Base-by-base conservation (phyloP, 2,113 vertebrate genomes). In the Pipa parva region DNA sequence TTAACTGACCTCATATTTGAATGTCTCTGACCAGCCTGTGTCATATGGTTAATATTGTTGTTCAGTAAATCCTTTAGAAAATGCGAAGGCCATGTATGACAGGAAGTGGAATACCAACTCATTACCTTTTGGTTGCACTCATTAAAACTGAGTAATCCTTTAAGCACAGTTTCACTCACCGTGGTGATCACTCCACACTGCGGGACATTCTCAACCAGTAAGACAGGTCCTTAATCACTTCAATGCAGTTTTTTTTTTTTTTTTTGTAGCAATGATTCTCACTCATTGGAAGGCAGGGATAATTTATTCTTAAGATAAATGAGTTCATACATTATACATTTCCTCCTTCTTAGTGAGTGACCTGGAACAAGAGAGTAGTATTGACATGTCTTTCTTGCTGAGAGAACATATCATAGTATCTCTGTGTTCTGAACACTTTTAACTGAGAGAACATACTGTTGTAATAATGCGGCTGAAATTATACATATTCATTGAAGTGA, bases 401-500 rank as follows among this genome's bases (percentile, higher is more conserved):
- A 10, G 17, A 31, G 28, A 13, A 36, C 31, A 4, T 49, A 5
- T 49, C 18, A 24, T 21, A 22, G 20, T 22, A 49, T 49, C 18
- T 49, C 46, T 49, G 21, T 49, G 46, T 22, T 22, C 9, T 24
- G 7, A 42, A 17, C 7, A 17, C 9, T 46, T 17, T 46, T 20
- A 46, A 4, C 31, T 33, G 15, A 36, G 8, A 12, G 33, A 36
- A 12, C 31, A 42, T n/a, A 42, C n/a, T 42, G n/a, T 17, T 42
- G 11, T 17, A 42, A 17, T 15, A 15, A 15, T 42, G 12, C 39
- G 7, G 17, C 39, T 42, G 2, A 12, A 22, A 49, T 11, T 24
- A 21, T 33, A 20, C 18, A 36, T 58, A 36, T 58, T 58, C 17
- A 21, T 36, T 58, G 12, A 36, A 36, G 55, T 58, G 31, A 29